Evolutionary conservation across 2,888 invertebrate species (phyloP), one percentile per base, ranked within the genome.

Genomic region (Drosophila dives): DNA sequence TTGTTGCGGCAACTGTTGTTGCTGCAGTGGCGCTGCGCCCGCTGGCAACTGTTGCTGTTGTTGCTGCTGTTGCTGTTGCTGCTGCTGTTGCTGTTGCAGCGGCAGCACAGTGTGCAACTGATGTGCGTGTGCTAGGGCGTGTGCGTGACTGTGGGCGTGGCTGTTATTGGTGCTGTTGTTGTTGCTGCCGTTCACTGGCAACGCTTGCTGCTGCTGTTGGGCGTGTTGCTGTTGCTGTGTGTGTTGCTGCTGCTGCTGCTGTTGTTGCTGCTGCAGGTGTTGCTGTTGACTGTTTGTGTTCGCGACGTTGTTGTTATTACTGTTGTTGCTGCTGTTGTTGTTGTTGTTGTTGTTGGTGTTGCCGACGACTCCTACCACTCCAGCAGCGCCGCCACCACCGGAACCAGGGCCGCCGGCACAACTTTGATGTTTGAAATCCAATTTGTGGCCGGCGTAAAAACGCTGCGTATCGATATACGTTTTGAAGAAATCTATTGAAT

Each of bases 341-440:
- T 94, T 94, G 94, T 94, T 94, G 93, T 91, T 93, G 93, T 15
- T 77, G 80, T 70, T 88, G 68, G 56, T 79, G 71, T 82, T 85
- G 82, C 75, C 85, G 87, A 80, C 82, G 85, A 78, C 85, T 91
- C 84, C 92, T 83, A 90, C 91, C 83, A 90, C 86, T 80, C 89
- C 84, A 70, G 83, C 88, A 89, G 89, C 79, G 55, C 76, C 84
- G 61, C 77, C 94, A 94, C 93, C 94, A 94, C 94, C 92, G 93
- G 94, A 93, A 93, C 94, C 93, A 94, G 93, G 92, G 94, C 94
- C 94, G 94, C 94, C 94, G 94, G 94, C 94, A 96, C 94, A 95
- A 95, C 95, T 95, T 94, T 95, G 95, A 94, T 96, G 95, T 94
- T 96, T 96, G 96, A 96, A 96, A 95, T 95, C 97, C 96, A 95